phyloP scores from a whole-genome alignment of 2,113 vertebrate genomes.

The Chloropsis cyanopogon region DNA sequence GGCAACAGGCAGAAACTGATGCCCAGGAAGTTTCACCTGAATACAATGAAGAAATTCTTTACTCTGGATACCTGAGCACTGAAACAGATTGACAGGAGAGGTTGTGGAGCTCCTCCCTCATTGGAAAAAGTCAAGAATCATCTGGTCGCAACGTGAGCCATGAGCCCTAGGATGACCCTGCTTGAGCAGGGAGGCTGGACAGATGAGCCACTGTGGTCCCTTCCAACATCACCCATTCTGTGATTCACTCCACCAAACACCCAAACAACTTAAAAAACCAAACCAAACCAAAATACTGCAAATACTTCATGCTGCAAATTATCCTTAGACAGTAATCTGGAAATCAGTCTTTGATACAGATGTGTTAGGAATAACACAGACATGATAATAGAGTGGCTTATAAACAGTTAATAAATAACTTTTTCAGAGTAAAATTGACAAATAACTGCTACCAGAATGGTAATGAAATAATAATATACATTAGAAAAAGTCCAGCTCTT shows the following conservation, averaged over 20 bases:
- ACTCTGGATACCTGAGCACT: too few relatives aligned
- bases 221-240: background rate
- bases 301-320: background rate
- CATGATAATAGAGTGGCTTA: background rate
- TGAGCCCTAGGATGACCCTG: background rate
- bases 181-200: background rate
- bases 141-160: too few relatives aligned
- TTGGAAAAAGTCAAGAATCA: background rate
- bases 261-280: background rate
- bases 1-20: background rate
- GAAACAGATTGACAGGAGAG: background rate
- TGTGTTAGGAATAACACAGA: background rate
- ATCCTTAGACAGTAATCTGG: background rate
- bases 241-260: background rate
- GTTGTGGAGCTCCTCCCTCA: background rate
- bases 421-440: background rate
- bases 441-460: background rate
- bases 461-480: background rate
- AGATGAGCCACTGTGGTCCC: background rate
- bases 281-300: background rate
- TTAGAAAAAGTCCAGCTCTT: background rate
- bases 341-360: background rate
- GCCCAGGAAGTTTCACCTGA: background rate
- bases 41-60: background rate
- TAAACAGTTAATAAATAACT: background rate